These are phyloP conservation scores for Poecilia picta DNA, from an alignment of 2,797 vertebrate genomes.

Conservation along the genomic window DNA sequence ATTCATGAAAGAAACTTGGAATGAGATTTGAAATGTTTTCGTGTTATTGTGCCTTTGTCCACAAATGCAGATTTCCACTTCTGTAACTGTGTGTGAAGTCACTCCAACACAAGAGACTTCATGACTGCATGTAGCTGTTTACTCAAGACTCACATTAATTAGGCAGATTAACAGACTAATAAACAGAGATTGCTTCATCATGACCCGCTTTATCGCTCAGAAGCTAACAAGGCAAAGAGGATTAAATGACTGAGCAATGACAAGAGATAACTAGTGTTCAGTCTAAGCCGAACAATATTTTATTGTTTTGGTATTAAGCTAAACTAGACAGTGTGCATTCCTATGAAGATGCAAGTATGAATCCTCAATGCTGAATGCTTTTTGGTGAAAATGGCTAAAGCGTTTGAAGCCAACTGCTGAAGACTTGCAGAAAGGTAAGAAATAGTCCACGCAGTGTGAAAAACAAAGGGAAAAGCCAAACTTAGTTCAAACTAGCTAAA, in stretches of 20 bases:
- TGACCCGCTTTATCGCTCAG: slow-evolving; percentile 32
- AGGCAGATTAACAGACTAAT: slow-evolving; percentile 62
- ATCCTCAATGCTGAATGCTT: too few species aligned
- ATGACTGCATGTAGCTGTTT: slow-evolving; percentile 40
- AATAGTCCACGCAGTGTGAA: too few species aligned
- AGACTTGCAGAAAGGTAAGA: too few species aligned
- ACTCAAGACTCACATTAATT: slow-evolving; percentile 61
- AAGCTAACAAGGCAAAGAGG: slow-evolving; percentile 27
- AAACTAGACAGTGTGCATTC: too few species aligned
- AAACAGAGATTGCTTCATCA: slow-evolving; percentile 53
- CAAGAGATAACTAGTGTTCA: slow-evolving; percentile 26
- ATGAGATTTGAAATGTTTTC: not conserved
- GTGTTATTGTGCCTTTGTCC: not conserved
- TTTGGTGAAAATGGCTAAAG: too few species aligned
- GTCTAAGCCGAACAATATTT: not conserved
- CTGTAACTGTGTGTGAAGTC: not conserved
- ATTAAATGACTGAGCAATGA: slow-evolving; percentile 29
- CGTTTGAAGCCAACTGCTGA: too few species aligned
- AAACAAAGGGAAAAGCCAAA: too few species aligned
- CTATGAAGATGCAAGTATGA: too few species aligned
- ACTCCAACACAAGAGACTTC: slow-evolving; percentile 23
- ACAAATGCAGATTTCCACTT: not conserved
- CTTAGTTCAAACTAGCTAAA: too few species aligned
- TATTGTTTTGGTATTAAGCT: not conserved
- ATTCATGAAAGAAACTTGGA: not conserved